A percentile compares a stretch with the other conserved stretches of the same genome.
Evolutionary conservation across 2,888 invertebrate genomes (phyloP).

Genomic region (Brachynemurus nebulosus): DNA sequence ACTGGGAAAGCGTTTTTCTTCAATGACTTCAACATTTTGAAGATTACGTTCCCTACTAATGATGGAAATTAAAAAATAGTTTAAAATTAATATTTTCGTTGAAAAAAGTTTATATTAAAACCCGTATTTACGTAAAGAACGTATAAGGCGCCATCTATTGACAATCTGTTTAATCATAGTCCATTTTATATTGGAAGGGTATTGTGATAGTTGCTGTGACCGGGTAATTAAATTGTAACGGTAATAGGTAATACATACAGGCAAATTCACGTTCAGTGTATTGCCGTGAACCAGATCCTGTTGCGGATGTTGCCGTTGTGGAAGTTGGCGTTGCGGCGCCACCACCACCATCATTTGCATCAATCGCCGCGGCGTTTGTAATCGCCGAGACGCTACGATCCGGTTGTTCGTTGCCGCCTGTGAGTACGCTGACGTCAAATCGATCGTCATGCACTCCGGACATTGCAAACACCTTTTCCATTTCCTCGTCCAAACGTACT

Average conservation of each 20-base stretch:
- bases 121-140: no score
- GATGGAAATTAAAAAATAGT: no score
- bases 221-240: no score
- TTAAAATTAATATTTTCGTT: no score
- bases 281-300: constrained; percentile 27
- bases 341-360: constrained; percentile 28
- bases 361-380: constrained; percentile 23
- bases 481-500: constrained; percentile 71
- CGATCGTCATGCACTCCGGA: constrained; percentile 39
- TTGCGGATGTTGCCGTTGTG: constrained; percentile 23
- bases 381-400: neutral
- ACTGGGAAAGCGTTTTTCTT: no score
- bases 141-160: no score
- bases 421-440: constrained; percentile 44
- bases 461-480: constrained; percentile 75
- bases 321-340: constrained; percentile 17
- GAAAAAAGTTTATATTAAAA: no score
- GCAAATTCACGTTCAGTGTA: constrained; percentile 33
- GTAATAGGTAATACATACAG: constrained; percentile 25
- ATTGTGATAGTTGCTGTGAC: no score
- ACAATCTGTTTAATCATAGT: no score
- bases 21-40: no score
- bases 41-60: no score
- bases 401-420: constrained; percentile 23
- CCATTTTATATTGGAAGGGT: no score